phyloP scores from a whole-genome alignment of 2,888 invertebrate genomes.

The Diaphora mendica region DNA sequence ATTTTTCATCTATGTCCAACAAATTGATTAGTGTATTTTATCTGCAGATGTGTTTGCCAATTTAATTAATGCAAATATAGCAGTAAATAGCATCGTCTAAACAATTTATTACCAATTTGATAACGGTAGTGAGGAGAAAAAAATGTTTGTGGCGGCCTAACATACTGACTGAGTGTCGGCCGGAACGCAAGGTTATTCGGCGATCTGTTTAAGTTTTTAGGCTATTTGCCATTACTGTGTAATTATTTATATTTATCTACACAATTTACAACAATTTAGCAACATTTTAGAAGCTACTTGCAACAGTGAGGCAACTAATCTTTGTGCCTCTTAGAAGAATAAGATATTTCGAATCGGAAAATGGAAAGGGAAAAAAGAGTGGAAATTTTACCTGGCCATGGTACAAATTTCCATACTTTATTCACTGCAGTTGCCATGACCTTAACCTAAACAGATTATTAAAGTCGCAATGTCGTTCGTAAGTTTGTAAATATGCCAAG shows the following conservation, averaged over 20 bases:
- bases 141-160: slow-evolving; percentile 51
- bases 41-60: slow-evolving; percentile 28
- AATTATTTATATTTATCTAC: slow-evolving; percentile 13
- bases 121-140: slow-evolving; percentile 61
- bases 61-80: slow-evolving; percentile 58
- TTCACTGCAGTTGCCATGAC: slow-evolving; percentile 17
- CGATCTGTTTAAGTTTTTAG: slow-evolving; percentile 31
- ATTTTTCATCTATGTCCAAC: slow-evolving; percentile 5
- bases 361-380: not conserved
- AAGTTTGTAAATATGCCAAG: slow-evolving; percentile 14
- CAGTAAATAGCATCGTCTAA: slow-evolving; percentile 58
- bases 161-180: slow-evolving; percentile 50
- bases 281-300: not conserved
- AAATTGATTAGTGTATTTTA: slow-evolving; percentile 15
- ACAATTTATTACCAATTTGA: slow-evolving; percentile 54
- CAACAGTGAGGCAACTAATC: not conserved
- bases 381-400: slow-evolving; percentile 4
- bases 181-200: slow-evolving; percentile 43
- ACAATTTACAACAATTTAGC: no score
- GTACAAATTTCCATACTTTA: slow-evolving; percentile 16
- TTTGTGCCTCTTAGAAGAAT: not conserved
- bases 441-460: slow-evolving; percentile 23
- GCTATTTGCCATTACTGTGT: slow-evolving; percentile 32
- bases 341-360: not conserved
- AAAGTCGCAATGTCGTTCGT: not conserved